Evolutionary conservation across 2,797 vertebrate species (phyloP).

Genomic region (Acanthurus tractus): DNA sequence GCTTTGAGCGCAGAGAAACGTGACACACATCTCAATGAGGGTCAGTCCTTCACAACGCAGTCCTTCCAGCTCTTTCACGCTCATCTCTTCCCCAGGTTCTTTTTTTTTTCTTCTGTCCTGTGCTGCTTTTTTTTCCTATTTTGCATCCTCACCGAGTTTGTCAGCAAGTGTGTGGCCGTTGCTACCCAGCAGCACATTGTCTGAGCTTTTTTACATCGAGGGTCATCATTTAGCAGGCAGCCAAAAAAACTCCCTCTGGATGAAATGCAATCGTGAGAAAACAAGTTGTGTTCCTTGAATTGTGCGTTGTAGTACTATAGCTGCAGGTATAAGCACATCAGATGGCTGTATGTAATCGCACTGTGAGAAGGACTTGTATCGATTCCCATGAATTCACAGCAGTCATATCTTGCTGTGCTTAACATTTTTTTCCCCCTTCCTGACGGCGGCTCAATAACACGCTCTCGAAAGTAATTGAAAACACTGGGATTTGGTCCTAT

Average conservation of each 20-base stretch:
- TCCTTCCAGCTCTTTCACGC: constrained; percentile 23
- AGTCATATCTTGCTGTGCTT: constrained; percentile 44
- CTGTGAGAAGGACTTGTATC: constrained; percentile 24
- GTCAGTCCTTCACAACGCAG: constrained; percentile 34
- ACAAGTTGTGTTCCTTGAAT: constrained; percentile 10
- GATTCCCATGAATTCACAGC: constrained; percentile 52
- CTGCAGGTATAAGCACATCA: neutral
- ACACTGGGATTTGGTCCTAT: constrained; percentile 45
- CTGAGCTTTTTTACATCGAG: constrained; percentile 12
- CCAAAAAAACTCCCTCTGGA: neutral
- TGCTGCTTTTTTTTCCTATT: neutral
- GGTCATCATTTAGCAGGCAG: constrained; percentile 10
- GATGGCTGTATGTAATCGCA: constrained; percentile 35
- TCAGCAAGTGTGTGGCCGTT: neutral
- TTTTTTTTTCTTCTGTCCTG: neutral
- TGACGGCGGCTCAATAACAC: constrained; percentile 54
- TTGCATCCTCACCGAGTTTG: constrained; percentile 5
- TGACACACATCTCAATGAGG: constrained; percentile 71
- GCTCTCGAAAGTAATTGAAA: constrained; percentile 64
- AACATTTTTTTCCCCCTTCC: constrained; percentile 31
- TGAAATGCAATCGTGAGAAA: constrained; percentile 9
- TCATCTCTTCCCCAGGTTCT: constrained; percentile 29
- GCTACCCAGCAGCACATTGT: neutral
- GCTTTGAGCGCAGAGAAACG: constrained; percentile 69
- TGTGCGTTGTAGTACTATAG: neutral